Evolutionary conservation across 2,888 invertebrate species (phyloP), one percentile per base, ranked within the genome.

Genomic region (Anarsia innoxiella): DNA sequence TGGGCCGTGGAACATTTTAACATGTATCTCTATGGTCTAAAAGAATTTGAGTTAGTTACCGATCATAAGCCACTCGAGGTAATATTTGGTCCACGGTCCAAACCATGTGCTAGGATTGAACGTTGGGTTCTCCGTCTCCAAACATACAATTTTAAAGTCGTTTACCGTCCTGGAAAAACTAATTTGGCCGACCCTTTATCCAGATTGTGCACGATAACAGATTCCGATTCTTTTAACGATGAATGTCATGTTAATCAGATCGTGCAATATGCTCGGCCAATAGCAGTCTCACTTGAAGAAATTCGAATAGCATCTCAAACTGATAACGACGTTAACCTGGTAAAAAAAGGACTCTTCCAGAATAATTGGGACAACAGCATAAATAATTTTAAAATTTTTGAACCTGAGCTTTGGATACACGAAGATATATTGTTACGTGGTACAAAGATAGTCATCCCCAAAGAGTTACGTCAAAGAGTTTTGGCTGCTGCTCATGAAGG

Each of bases 91-190:
- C 40, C 45, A n/a, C 40, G 31, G 13, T 58, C 59, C 0, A 62
- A 59, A 39, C 56, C 63, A 1, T 56, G 56, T 23, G 62, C 60
- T 0, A 11, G 60, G 26, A 49, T 64, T 5, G 59, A 33, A 13
- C n/a, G 25, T 1, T 65, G 63, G 66, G 44, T 66, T 3, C 14
- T 64, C 10, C 28, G 60, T 2, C 34, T 62, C 2, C 62, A 66
- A 34, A 6, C 53, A 0, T 66, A 49, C 12, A 38, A 42, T 1
- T 64, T 42, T 37, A 53, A 52, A 25, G 45, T 63, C 2, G 12
- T 46, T 4, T 66, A 63, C 23, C 14, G 32, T 3, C 51, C 55
- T 0, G 57, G 58, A 0, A 59, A 55, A 36, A 31, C 9, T 0
- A 59, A 60, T 23, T 56, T 59, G 2, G 58, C 59, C 0, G 60